phyloP scores from a whole-genome alignment of 2,113 vertebrate species.

The Myotis brandtii region DNA sequence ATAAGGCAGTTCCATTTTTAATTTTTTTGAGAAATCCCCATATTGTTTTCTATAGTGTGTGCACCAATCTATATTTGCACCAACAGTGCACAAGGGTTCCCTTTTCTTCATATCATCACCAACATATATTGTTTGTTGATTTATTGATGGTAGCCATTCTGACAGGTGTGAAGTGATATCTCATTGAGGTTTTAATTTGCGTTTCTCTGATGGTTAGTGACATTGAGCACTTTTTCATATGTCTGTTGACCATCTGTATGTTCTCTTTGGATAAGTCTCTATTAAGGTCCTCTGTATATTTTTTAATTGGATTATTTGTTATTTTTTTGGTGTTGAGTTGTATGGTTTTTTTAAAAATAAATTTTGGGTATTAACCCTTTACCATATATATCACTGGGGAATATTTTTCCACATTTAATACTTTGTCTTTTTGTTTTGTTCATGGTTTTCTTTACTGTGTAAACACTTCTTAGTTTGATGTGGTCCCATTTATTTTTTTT shows the following conservation, averaged over 20 bases:
- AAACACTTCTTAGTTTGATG: not conserved
- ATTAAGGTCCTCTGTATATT: not conserved
- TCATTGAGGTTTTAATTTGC: not conserved
- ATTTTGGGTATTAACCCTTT: not conserved
- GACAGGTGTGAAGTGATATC: not conserved
- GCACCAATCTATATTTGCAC: not conserved
- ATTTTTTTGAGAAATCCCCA: not conserved
- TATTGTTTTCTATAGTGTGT: not conserved
- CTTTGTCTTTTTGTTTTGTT: not conserved
- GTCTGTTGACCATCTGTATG: not conserved
- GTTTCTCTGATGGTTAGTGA: not conserved
- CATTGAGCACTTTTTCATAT: not conserved
- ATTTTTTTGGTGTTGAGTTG: not conserved
- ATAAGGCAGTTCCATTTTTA: not conserved
- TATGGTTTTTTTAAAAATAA: not conserved
- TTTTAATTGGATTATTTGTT: not conserved
- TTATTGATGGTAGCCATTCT: not conserved
- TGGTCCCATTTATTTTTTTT: not conserved
- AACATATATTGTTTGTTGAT: not conserved
- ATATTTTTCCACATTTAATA: not conserved
- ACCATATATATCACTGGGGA: not conserved
- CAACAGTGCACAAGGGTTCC: not conserved
- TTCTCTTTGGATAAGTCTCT: not conserved
- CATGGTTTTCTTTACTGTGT: not conserved
- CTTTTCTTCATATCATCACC: not conserved